Evolutionary conservation across 2,797 vertebrate genomes (phyloP).

Genomic region (Anisognathus igniventris): DNA sequence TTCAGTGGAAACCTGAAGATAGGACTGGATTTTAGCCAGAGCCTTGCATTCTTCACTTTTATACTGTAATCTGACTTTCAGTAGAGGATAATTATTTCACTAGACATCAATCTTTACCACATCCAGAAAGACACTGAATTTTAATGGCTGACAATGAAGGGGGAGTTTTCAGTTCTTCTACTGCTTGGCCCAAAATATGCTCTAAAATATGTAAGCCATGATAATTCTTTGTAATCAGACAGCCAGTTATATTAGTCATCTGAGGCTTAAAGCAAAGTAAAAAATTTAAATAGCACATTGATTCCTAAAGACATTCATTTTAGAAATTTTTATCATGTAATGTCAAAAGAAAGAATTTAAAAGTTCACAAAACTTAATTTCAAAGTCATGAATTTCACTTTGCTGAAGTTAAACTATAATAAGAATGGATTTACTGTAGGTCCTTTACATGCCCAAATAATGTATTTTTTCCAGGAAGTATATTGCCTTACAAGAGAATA

Average conservation of each 20-base stretch:
- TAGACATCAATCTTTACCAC: neutral
- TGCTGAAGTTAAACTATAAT: neutral
- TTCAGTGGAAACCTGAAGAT: neutral
- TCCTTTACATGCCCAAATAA: fast-evolving
- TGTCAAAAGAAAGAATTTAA: neutral
- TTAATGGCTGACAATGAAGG: neutral
- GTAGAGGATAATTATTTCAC: neutral
- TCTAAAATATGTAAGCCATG: neutral
- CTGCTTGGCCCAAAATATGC: neutral
- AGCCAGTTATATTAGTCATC: neutral
- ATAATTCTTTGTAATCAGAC: neutral
- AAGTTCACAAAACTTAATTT: neutral
- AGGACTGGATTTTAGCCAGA: neutral
- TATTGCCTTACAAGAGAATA: neutral
- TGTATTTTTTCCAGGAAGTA: neutral
- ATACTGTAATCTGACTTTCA: neutral
- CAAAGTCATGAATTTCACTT: neutral
- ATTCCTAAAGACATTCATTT: neutral
- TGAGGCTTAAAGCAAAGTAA: neutral
- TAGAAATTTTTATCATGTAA: neutral
- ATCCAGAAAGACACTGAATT: neutral
- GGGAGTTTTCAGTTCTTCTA: neutral
- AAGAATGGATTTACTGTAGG: neutral
- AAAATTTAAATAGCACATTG: neutral
- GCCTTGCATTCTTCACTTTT: neutral